These are phyloP conservation scores for Altica lythri DNA, from an alignment of 2,888 invertebrate species.

Conservation along the genomic window DNA sequence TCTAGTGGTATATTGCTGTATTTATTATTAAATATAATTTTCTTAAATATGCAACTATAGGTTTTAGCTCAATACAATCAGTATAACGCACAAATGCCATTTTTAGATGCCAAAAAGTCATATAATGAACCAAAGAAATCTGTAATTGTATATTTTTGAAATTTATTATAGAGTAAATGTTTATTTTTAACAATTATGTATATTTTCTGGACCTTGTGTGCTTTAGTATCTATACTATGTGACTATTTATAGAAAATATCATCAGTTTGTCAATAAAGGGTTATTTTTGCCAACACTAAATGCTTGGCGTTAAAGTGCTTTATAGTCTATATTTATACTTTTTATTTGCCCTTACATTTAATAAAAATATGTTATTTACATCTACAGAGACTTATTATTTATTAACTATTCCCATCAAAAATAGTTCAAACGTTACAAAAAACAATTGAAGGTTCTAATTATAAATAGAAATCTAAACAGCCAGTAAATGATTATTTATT, in stretches of 20 bases:
- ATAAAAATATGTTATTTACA: slow-evolving; percentile 32
- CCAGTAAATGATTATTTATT: too few species aligned
- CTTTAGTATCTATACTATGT: background rate
- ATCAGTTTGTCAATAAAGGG: background rate
- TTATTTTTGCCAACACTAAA: slow-evolving; percentile 5
- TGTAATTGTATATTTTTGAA: background rate
- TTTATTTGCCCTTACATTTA: slow-evolving; percentile 24
- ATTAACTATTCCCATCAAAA: too few species aligned
- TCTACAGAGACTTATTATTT: background rate
- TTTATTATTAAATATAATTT: slow-evolving; percentile 12
- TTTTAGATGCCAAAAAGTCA: too few species aligned
- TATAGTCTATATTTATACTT: slow-evolving; percentile 32
- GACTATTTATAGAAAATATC: background rate
- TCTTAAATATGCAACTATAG: too few species aligned
- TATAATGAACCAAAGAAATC: too few species aligned
- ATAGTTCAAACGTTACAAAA: too few species aligned
- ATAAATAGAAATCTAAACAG: too few species aligned
- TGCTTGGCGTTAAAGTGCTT: slow-evolving; percentile 31
- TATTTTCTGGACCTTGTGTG: background rate
- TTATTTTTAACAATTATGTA: slow-evolving; percentile 3
- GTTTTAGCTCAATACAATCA: too few species aligned
- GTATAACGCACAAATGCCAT: too few species aligned
- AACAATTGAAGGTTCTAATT: too few species aligned
- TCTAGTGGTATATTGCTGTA: slow-evolving; percentile 13
- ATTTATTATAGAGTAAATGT: background rate